Evolutionary conservation across 1,140 invertebrate species (phyloP).

Genomic region (Patella vulgata): DNA sequence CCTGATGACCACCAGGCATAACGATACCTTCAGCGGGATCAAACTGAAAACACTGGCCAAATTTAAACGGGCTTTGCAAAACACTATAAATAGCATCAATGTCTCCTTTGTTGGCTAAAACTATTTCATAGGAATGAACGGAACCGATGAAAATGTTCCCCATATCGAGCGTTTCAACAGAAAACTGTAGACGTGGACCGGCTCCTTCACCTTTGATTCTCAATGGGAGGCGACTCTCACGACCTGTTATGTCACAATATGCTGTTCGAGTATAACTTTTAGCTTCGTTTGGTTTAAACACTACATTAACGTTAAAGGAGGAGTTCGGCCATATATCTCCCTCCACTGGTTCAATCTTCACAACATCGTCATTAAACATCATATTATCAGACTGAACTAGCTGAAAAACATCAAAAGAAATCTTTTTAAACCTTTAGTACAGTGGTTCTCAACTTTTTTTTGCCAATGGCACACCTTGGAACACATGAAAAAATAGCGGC

Average conservation of each 20-base stretch:
- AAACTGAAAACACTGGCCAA: constrained; percentile 65
- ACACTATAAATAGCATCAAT: constrained; percentile 66
- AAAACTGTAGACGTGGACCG: constrained; percentile 63
- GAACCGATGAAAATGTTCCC: constrained; percentile 67
- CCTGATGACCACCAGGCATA: constrained; percentile 64
- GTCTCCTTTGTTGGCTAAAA: constrained; percentile 66
- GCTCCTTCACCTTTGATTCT: constrained; percentile 62
- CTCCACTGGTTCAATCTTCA: constrained; percentile 66
- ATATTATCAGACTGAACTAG: constrained; percentile 56
- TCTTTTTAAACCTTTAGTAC: no score
- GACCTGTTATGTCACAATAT: constrained; percentile 66
- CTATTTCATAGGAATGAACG: constrained; percentile 64
- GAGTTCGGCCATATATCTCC: constrained; percentile 68
- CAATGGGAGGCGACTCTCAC: constrained; percentile 62
- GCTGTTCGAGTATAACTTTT: constrained; percentile 60
- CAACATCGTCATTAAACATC: constrained; percentile 63
- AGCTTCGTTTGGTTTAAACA: constrained; percentile 65
- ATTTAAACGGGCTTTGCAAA: constrained; percentile 49
- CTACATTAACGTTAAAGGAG: constrained; percentile 57
- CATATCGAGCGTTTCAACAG: constrained; percentile 62
- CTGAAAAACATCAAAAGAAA: constrained; percentile 39
- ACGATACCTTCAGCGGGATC: constrained; percentile 65
- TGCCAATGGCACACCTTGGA: no score
- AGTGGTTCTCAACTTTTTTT: no score
- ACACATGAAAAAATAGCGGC: no score